Base-by-base conservation (phyloP, 1,140 invertebrate species). In the Cotesia vestalis region DNA sequence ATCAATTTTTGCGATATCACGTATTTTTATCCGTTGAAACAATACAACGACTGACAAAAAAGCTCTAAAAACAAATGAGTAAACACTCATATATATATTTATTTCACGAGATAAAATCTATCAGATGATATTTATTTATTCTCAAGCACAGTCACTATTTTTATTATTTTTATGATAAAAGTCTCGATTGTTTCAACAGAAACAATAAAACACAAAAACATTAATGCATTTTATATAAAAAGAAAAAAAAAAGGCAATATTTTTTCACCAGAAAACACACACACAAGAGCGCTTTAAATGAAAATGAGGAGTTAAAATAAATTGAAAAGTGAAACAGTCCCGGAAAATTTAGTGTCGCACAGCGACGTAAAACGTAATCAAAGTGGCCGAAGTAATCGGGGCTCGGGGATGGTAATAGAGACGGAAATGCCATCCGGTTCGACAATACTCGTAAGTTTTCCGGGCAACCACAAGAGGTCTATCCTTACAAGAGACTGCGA, bases 351-450 rank as follows among this genome's bases (percentile, higher is more conserved):
- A 27, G 27, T 9, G 14, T 20, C 40, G 40, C 59, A 61, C 2
- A 20, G 38, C 14, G 20, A 64, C 20, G n/a, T 17, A 64, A 64
- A 64, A 51, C 51, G 38, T 17, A 64, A 64, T 64, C 14, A 64
- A 64, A 64, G 20, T 17, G 40, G 12, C 51, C 36, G 40, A 64
- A 64, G 62, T 64, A 64, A 64, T 64, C 20, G 40, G 51, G 40
- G 14, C 27, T 27, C 11, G 12, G 36, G 62, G 51, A 51, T 51
- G 4, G 40, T 64, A 64, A 64, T 64, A n/a, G 62, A 64, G 62
- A 51, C 36, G 40, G 14, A 64, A 64, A 64, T 64, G 62, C 38
- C 40, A 36, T 64, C 6, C 14, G 35, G 35, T 27, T 40, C 11
- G 35, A 40, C 60, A n/a, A 40, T 20, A 4, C 12, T 62, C 4